Evolutionary conservation across 2,797 vertebrate genomes (phyloP).

Genomic region (Micromesistius poutassou): DNA sequence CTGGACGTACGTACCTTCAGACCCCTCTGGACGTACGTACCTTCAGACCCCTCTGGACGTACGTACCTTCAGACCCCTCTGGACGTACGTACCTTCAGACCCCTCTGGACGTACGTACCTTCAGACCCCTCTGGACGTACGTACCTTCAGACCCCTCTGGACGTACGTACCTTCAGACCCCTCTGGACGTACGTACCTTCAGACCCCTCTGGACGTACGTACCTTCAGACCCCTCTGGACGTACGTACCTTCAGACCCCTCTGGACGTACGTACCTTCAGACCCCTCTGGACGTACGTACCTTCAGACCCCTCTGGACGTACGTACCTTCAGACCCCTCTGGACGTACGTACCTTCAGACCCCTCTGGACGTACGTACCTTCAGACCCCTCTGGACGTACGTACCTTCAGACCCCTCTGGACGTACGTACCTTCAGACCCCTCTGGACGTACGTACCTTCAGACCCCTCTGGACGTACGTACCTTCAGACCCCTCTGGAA

Average conservation of each 20-base stretch:
- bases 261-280: constrained; percentile 94
- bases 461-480: constrained; percentile 90
- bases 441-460: constrained; percentile 94
- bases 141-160: constrained; percentile 91
- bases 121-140: constrained; percentile 93
- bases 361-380: constrained; percentile 94
- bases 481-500: constrained; percentile 96
- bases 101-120: constrained; percentile 94
- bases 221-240: constrained; percentile 95
- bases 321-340: constrained; percentile 91
- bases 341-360: constrained; percentile 93
- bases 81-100: constrained; percentile 93
- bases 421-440: constrained; percentile 92
- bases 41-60: constrained; percentile 94
- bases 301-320: constrained; percentile 94
- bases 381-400: constrained; percentile 93
- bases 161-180: constrained; percentile 92
- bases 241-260: constrained; percentile 91
- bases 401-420: constrained; percentile 91
- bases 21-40: constrained; percentile 91
- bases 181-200: constrained; percentile 94
- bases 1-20: constrained; percentile 94
- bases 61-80: constrained; percentile 91
- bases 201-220: constrained; percentile 90
- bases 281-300: constrained; percentile 91